phyloP scores from a whole-genome alignment of 2,888 invertebrate genomes.

The Argyresthia goedartella region DNA sequence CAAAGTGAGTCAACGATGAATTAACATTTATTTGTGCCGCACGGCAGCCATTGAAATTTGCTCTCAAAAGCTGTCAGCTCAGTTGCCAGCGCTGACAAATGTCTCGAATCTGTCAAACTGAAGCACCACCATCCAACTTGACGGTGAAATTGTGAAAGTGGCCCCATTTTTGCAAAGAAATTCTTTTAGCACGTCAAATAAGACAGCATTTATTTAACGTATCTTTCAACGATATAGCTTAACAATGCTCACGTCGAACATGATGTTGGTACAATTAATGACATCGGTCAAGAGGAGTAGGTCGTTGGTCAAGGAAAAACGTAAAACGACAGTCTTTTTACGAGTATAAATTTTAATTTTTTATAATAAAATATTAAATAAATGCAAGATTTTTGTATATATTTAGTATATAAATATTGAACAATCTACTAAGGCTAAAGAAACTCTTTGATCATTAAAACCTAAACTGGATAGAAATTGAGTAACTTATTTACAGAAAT shows the following conservation, averaged over 20 bases:
- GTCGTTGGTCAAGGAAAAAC: too few species aligned
- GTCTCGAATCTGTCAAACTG: conserved; percentile 45
- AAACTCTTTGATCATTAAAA: too few species aligned
- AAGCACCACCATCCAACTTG: background rate
- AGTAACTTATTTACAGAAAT: too few species aligned
- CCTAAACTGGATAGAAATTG: too few species aligned
- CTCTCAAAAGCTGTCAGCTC: conserved; percentile 30
- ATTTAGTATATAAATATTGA: too few species aligned
- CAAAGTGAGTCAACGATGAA: conserved; percentile 21
- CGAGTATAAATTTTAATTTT: too few species aligned
- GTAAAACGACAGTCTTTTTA: too few species aligned
- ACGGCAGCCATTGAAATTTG: conserved; percentile 37
- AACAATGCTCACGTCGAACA: background rate
- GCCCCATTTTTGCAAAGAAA: background rate
- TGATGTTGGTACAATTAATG: too few species aligned
- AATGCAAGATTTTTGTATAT: too few species aligned
- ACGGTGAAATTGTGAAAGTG: background rate
- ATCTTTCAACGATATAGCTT: background rate
- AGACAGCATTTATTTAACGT: background rate
- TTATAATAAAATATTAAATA: too few species aligned
- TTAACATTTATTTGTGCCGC: conserved; percentile 41
- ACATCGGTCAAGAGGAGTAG: too few species aligned
- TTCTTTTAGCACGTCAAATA: background rate
- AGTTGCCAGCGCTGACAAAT: conserved; percentile 37
- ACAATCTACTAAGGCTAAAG: too few species aligned